Evolutionary conservation across 2,113 vertebrate genomes (phyloP).

Genomic region (Herpailurus yagouaroundi): DNA sequence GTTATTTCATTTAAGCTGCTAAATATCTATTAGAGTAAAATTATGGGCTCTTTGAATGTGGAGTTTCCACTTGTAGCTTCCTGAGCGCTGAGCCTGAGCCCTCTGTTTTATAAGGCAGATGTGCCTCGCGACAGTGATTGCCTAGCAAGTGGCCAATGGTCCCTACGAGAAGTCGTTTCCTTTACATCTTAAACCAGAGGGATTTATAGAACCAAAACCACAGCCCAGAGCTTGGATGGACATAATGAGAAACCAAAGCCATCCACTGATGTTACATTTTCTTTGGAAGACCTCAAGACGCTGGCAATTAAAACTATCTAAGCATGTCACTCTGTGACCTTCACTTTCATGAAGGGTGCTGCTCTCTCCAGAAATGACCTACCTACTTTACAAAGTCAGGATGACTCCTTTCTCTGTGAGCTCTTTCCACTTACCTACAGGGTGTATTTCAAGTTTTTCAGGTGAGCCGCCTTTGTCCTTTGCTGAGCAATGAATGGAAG

Average conservation of each 20-base stretch:
- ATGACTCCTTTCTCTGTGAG: slow-evolving; percentile 9
- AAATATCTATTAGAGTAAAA: slow-evolving; percentile 77
- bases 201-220: not conserved
- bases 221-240: not conserved
- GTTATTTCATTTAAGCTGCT: slow-evolving; percentile 77
- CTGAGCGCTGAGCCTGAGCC: not conserved
- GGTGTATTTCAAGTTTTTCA: slow-evolving; percentile 52
- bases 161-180: not conserved
- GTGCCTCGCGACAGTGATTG: not conserved
- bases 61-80: slow-evolving; percentile 53
- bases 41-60: slow-evolving; percentile 68
- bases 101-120: not conserved
- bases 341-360: slow-evolving; percentile 11
- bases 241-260: not conserved
- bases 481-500: slow-evolving; percentile 34
- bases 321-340: not conserved
- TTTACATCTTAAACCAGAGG: not conserved
- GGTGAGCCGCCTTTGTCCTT: slow-evolving; percentile 27
- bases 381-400: not conserved
- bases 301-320: not conserved
- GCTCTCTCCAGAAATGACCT: slow-evolving; percentile 22
- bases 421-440: not conserved
- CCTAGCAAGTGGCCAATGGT: not conserved
- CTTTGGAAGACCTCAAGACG: slow-evolving; percentile 12
- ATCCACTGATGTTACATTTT: not conserved